These are phyloP conservation scores for Cephus rjabovi DNA, from an alignment of 2,888 invertebrate genomes.

Conservation along the genomic window DNA sequence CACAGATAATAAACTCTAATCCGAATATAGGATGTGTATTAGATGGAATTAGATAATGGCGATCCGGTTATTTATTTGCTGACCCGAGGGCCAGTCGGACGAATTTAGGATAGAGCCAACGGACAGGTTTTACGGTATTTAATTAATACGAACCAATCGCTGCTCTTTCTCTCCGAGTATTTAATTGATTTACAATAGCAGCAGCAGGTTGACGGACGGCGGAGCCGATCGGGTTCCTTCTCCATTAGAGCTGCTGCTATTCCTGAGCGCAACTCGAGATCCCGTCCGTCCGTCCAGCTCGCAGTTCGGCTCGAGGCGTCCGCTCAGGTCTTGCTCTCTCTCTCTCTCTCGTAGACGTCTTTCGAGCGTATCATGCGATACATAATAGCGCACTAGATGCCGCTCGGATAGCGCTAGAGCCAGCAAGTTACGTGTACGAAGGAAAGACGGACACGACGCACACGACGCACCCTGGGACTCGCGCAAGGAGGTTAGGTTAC, in stretches of 20 bases:
- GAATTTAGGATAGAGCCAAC: constrained; percentile 10
- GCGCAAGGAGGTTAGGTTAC: too few relatives aligned
- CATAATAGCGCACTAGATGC: constrained; percentile 2
- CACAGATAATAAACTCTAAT: constrained; percentile 12
- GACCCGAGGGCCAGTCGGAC: constrained; percentile 15
- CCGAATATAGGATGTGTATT: constrained; percentile 18
- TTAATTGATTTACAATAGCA: constrained; percentile 20
- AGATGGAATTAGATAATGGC: constrained; percentile 19
- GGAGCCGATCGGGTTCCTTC: too few relatives aligned
- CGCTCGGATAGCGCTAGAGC: constrained; percentile 1
- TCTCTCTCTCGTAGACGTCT: not conserved
- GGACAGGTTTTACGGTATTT: constrained; percentile 21
- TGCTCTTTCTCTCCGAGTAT: not conserved
- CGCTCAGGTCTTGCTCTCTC: too few relatives aligned
- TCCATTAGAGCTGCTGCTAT: too few relatives aligned
- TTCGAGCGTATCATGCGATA: constrained; percentile 1
- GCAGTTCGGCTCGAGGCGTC: too few relatives aligned
- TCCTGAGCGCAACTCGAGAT: too few relatives aligned
- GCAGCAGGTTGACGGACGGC: constrained; percentile 1
- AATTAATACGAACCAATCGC: constrained; percentile 21
- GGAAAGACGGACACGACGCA: not conserved
- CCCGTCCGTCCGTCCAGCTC: not conserved
- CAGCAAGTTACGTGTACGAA: not conserved
- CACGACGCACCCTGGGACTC: not conserved
- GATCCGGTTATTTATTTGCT: constrained; percentile 21